These are phyloP conservation scores for Xiphophorus hellerii DNA, from an alignment of 2,113 vertebrate genomes.

Conservation along the genomic window DNA sequence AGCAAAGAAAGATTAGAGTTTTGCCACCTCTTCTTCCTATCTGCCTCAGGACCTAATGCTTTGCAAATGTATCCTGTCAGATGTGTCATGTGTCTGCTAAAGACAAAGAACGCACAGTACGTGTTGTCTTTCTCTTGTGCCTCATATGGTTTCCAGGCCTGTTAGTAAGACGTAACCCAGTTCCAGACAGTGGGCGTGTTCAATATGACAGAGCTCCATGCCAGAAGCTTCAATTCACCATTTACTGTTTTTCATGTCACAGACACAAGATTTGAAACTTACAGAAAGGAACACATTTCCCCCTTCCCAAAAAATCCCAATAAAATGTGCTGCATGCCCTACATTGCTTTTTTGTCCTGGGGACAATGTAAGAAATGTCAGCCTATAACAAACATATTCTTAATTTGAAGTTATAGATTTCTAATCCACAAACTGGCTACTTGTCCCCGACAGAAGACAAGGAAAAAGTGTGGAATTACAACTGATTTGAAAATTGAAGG, in stretches of 20 bases:
- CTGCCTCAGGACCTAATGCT: constrained; percentile 40
- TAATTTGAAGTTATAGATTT: too few species aligned
- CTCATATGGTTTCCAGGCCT: constrained; percentile 28
- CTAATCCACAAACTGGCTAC: too few species aligned
- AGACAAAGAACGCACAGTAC: constrained; percentile 5
- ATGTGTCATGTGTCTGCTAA: constrained; percentile 18
- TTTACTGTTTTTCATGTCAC: constrained; percentile 1
- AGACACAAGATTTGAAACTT: not conserved
- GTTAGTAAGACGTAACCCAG: constrained; percentile 34
- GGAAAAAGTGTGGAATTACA: too few species aligned
- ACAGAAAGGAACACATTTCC: not conserved
- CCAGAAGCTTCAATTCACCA: constrained; percentile 4
- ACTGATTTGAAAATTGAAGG: too few species aligned
- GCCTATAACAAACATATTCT: too few species aligned
- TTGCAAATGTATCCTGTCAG: constrained; percentile 29
- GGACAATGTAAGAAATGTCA: too few species aligned
- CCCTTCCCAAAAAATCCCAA: too few species aligned
- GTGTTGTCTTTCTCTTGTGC: constrained; percentile 18
- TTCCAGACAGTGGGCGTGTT: constrained; percentile 32
- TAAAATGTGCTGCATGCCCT: too few species aligned
- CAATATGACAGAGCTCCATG: constrained; percentile 20
- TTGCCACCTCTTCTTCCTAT: constrained; percentile 30
- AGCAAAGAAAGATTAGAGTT: constrained; percentile 12
- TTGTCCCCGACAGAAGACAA: too few species aligned
- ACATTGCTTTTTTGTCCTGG: too few species aligned